phyloP scores from a whole-genome alignment of 1,140 invertebrate genomes.

The Heliconius eleuchia region DNA sequence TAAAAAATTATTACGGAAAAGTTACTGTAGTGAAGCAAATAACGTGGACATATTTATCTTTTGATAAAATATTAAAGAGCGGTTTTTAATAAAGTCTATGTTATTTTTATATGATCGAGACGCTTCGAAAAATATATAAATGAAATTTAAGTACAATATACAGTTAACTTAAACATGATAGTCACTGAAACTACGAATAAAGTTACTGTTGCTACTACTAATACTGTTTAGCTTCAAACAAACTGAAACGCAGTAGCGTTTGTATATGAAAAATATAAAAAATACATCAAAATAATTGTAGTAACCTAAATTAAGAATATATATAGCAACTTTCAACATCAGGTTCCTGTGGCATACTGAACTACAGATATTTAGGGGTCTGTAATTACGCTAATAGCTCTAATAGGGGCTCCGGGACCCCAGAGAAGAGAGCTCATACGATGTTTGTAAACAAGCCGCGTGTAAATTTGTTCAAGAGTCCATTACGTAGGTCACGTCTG shows the following conservation, averaged over 20 bases:
- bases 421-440: constrained; percentile 14
- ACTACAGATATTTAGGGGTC: constrained; percentile 21
- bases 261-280: too few relatives aligned
- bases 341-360: constrained; percentile 8
- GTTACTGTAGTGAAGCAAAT: constrained; percentile 1
- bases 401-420: constrained; percentile 27
- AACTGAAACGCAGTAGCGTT: too few relatives aligned
- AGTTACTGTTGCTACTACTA: too few relatives aligned
- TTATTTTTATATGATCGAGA: background rate
- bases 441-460: constrained; percentile 26
- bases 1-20: background rate
- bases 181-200: too few relatives aligned
- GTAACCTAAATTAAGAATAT: background rate
- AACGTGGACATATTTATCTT: background rate
- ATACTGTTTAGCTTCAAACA: too few relatives aligned
- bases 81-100: background rate
- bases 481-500: constrained; percentile 7
- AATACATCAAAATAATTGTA: background rate
- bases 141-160: background rate
- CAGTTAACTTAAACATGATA: too few relatives aligned
- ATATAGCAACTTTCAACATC: background rate
- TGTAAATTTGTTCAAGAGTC: constrained; percentile 16
- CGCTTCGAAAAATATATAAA: background rate
- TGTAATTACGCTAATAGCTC: constrained; percentile 37
- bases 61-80: background rate